A percentile compares a stretch with the other conserved stretches of the same genome.
These are phyloP conservation scores for Marmota monax DNA, from an alignment of 2,113 vertebrate genomes.

Conservation along the genomic window DNA sequence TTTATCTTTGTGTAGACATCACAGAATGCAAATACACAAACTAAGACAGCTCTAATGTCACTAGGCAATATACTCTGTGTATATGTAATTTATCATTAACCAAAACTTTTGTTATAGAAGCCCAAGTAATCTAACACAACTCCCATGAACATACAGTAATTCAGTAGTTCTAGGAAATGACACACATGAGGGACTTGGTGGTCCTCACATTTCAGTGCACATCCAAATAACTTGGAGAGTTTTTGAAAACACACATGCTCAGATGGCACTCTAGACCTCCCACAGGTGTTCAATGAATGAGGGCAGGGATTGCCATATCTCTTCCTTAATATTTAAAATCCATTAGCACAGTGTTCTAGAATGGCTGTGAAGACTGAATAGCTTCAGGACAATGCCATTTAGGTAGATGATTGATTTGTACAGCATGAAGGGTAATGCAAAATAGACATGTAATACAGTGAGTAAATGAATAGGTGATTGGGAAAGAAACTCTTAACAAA, in stretches of 20 bases:
- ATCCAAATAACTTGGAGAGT: not conserved
- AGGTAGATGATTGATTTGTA: not conserved
- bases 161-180: not conserved
- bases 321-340: not conserved
- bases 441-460: not conserved
- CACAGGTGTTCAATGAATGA: not conserved
- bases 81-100: not conserved
- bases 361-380: not conserved
- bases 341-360: not conserved
- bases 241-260: not conserved
- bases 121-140: not conserved
- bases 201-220: not conserved
- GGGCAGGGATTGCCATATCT: not conserved
- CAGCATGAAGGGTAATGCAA: not conserved
- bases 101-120: not conserved
- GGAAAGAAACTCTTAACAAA: not conserved
- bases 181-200: not conserved
- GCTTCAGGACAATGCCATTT: rapidly evolving
- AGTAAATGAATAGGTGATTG: not conserved
- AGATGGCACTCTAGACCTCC: not conserved
- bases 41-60: not conserved
- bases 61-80: not conserved
- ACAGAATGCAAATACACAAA: not conserved
- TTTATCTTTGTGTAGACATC: not conserved
- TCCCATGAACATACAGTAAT: not conserved